These are phyloP conservation scores for Myrmecobius fasciatus DNA, from an alignment of 2,113 vertebrate species.

Conservation along the genomic window DNA sequence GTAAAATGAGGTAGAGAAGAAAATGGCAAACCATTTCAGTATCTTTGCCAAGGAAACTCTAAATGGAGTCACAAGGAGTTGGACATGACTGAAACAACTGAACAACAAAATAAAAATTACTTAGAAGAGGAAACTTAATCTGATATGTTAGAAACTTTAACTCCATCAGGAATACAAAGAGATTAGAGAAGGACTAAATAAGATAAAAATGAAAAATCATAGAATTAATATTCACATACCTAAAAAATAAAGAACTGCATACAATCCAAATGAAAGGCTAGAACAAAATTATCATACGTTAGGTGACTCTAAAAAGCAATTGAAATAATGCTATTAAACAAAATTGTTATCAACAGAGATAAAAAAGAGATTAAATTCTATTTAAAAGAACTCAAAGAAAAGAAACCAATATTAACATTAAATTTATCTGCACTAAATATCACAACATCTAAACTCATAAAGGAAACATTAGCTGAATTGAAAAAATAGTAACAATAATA, in stretches of 20 bases:
- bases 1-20: neutral
- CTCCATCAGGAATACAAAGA: neutral
- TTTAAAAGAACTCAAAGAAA: neutral
- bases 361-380: neutral
- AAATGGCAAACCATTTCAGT: neutral
- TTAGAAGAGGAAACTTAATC: neutral
- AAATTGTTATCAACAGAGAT: neutral
- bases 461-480: neutral
- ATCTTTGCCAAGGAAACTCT: neutral
- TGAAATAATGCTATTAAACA: neutral
- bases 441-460: neutral
- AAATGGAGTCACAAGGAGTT: neutral
- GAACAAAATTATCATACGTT: neutral
- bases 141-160: neutral
- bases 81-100: neutral
- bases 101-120: neutral
- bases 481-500: neutral
- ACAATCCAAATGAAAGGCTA: neutral
- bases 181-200: neutral
- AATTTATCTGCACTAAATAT: neutral
- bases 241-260: neutral
- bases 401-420: neutral
- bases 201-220: neutral
- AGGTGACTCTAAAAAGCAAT: neutral
- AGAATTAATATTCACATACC: neutral